Percentiles rank a stretch among this genome's conserved stretches.
Conservation (phyloP, 1,140 invertebrate species). For the Tetramorium simillimum region DNA sequence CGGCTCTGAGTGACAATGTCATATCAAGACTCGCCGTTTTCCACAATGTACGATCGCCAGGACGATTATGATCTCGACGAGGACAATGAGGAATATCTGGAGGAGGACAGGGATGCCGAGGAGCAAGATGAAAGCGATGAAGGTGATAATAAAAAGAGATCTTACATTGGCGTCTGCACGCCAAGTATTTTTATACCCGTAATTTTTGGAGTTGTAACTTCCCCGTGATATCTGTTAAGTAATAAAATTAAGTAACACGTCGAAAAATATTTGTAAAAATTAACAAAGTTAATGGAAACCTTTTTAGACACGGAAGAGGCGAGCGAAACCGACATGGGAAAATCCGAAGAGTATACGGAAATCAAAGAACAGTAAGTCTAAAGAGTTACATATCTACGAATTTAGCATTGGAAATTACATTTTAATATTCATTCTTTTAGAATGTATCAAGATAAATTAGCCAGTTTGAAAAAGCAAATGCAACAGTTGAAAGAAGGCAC, state of each 20-base stretch:
- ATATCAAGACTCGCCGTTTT: conserved; percentile 78
- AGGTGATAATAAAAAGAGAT: conserved; percentile 71
- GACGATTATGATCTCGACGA: conserved; percentile 86
- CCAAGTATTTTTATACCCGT: background rate
- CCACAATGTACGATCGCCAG: conserved; percentile 78
- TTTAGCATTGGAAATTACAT: background rate
- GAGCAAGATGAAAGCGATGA: conserved; percentile 86
- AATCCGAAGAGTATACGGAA: conserved; percentile 92
- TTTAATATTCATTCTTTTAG: conserved; percentile 84
- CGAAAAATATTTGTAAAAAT: conserved; percentile 10
- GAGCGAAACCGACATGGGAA: conserved; percentile 94
- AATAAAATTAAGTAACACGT: background rate
- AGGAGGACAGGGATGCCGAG: conserved; percentile 82
- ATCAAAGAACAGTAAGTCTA: conserved; percentile 95
- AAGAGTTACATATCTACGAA: background rate
- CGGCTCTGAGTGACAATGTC: conserved; percentile 65
- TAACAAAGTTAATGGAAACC: conserved; percentile 23
- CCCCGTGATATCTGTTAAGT: background rate
- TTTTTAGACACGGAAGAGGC: conserved; percentile 95
- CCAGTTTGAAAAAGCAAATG: conserved; percentile 95
- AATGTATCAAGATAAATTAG: conserved; percentile 97
- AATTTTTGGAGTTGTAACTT: background rate
- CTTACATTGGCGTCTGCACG: background rate
- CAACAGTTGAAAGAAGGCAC: conserved; percentile 94
- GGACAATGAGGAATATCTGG: conserved; percentile 84